Evolutionary conservation across 2,113 vertebrate species (phyloP).

Genomic region (Syngnathus scovelli): DNA sequence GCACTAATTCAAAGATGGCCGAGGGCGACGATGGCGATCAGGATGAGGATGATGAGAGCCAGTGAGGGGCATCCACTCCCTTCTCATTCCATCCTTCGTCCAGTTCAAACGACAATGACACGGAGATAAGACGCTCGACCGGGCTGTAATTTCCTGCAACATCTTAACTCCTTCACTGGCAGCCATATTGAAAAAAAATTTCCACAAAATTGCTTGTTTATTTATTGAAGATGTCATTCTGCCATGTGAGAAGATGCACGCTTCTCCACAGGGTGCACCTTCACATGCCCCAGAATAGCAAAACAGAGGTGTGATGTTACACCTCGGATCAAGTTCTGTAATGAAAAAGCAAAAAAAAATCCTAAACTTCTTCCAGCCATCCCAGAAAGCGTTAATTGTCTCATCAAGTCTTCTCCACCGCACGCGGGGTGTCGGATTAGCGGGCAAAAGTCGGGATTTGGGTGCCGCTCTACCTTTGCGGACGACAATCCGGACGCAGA

Average conservation of each 20-base stretch:
- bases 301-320: background rate
- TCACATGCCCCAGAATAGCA: background rate
- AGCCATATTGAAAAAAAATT: no score
- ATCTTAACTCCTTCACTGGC: no score
- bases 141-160: no score
- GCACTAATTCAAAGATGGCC: constrained; percentile 42
- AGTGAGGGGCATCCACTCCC: no score
- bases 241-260: background rate
- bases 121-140: no score
- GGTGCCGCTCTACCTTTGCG: constrained; percentile 34
- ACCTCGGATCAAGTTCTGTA: background rate
- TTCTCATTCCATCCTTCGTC: no score
- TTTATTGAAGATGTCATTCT: background rate
- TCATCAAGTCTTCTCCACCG: no score
- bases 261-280: background rate
- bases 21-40: background rate
- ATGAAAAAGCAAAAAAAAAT: no score
- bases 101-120: no score
- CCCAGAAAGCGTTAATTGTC: no score
- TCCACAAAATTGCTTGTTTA: background rate
- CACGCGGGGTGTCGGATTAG: no score
- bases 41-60: constrained; percentile 24
- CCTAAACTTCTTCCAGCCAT: no score
- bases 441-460: constrained; percentile 14
- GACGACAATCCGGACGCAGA: constrained; percentile 43